Percentiles rank a stretch among this genome's conserved stretches.
Conservation (phyloP, 1,140 invertebrate species). For the Pseudomyrmex gracilis region DNA sequence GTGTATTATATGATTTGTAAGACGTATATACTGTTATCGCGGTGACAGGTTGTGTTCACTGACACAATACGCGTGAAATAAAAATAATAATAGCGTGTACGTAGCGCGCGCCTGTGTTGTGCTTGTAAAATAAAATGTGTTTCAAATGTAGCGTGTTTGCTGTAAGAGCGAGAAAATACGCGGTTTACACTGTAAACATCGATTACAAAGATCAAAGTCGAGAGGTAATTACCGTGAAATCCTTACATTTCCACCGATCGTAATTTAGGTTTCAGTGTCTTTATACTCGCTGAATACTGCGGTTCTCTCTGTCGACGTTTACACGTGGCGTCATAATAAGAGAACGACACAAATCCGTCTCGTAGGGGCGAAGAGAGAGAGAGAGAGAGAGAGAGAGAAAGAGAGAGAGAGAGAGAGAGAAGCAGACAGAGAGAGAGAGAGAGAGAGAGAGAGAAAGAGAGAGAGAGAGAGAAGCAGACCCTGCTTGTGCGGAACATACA, state of each 20-base stretch:
- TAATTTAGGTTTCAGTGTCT: slow-evolving; percentile 3
- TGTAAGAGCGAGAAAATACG: no score
- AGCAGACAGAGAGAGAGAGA: not conserved
- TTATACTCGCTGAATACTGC: slow-evolving; percentile 30
- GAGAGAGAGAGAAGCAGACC: slow-evolving; percentile 53
- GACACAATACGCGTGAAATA: no score
- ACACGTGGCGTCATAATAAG: slow-evolving; percentile 61
- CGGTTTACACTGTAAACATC: no score
- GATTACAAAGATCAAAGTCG: not conserved
- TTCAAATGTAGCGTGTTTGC: no score
- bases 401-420: slow-evolving; percentile 35
- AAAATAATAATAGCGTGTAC: no score
- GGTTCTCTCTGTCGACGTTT: slow-evolving; percentile 27
- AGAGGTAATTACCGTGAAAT: not conserved
- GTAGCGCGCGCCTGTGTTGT: no score
- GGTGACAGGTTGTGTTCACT: no score
- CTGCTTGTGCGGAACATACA: slow-evolving; percentile 41
- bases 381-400: slow-evolving; percentile 53
- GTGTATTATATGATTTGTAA: no score
- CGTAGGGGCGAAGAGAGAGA: slow-evolving; percentile 10
- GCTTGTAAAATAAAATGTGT: no score
- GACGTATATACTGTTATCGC: no score
- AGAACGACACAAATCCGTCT: slow-evolving; percentile 66
- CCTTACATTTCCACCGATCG: not conserved
- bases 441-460: slow-evolving; percentile 33